Conservation (phyloP, 2,797 vertebrate species). For the Danio kyathit region DNA sequence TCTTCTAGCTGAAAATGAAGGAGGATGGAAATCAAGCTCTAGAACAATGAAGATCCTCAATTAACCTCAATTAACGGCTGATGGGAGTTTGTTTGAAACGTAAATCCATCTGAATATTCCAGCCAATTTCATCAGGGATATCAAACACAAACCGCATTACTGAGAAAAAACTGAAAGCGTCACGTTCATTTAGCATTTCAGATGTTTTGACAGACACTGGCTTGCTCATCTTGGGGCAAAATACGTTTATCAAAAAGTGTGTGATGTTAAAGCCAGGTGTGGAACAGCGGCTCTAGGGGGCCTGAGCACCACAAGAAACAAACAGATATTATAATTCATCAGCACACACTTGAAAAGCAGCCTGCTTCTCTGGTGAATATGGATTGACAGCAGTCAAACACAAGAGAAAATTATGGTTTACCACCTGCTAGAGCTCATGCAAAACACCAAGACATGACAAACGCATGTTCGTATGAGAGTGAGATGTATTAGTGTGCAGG, state of each 20-base stretch:
- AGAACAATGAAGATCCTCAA: slow-evolving; percentile 12
- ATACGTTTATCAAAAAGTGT: slow-evolving; percentile 15
- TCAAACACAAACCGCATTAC: slow-evolving; percentile 8
- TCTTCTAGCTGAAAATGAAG: neutral
- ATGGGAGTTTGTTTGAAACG: slow-evolving; percentile 28
- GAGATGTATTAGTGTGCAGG: slow-evolving; percentile 1
- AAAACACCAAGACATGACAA: slow-evolving; percentile 9
- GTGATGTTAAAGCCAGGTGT: slow-evolving; percentile 26
- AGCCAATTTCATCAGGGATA: slow-evolving; percentile 24
- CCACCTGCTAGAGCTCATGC: neutral
- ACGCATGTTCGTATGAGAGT: neutral
- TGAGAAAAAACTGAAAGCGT: slow-evolving; percentile 10
- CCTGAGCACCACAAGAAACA: slow-evolving; percentile 22
- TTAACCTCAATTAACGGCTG: neutral
- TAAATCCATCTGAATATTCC: slow-evolving; percentile 5
- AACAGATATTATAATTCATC: slow-evolving; percentile 23
- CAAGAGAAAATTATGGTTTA: slow-evolving; percentile 13
- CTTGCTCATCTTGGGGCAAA: slow-evolving; percentile 14
- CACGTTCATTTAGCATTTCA: slow-evolving; percentile 5
- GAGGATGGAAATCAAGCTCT: slow-evolving; percentile 12
- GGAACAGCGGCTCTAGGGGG: slow-evolving; percentile 12
- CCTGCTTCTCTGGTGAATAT: neutral
- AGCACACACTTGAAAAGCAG: slow-evolving; percentile 1
- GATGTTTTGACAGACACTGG: slow-evolving; percentile 1
- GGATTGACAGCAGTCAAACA: slow-evolving; percentile 8